phyloP scores from a whole-genome alignment of 1,140 invertebrate genomes.

The Portunus trituberculatus region DNA sequence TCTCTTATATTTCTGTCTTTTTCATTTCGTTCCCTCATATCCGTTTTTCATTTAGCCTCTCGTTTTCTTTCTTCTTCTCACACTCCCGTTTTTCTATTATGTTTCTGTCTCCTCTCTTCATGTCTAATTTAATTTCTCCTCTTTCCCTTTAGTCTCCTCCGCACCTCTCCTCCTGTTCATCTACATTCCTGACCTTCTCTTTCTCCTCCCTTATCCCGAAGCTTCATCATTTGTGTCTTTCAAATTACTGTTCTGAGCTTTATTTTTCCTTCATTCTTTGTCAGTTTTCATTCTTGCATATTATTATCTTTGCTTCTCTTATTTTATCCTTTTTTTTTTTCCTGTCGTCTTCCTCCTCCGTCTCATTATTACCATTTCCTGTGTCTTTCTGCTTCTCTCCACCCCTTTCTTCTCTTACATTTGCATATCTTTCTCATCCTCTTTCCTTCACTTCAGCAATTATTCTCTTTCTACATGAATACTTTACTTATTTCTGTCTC shows the following conservation, averaged over 20 bases:
- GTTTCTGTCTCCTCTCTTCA: background rate
- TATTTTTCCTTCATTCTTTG: background rate
- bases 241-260: background rate
- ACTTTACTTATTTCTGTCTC: too few relatives aligned
- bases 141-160: background rate
- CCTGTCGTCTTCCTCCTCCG: background rate
- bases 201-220: background rate
- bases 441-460: background rate
- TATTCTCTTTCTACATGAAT: too few relatives aligned
- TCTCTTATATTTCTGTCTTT: too few relatives aligned
- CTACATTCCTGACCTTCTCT: background rate
- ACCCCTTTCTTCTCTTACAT: background rate
- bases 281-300: background rate
- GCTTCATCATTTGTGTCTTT: background rate
- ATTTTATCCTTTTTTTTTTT: background rate
- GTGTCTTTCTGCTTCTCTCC: background rate
- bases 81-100: too few relatives aligned
- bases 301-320: background rate
- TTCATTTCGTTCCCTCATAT: too few relatives aligned
- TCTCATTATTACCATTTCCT: conserved; percentile 11
- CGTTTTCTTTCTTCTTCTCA: background rate
- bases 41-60: background rate
- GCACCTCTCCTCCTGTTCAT: background rate
- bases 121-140: background rate
- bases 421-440: background rate